Evolutionary conservation across 1,140 invertebrate species (phyloP).

Genomic region (Cyclargus thomasi): DNA sequence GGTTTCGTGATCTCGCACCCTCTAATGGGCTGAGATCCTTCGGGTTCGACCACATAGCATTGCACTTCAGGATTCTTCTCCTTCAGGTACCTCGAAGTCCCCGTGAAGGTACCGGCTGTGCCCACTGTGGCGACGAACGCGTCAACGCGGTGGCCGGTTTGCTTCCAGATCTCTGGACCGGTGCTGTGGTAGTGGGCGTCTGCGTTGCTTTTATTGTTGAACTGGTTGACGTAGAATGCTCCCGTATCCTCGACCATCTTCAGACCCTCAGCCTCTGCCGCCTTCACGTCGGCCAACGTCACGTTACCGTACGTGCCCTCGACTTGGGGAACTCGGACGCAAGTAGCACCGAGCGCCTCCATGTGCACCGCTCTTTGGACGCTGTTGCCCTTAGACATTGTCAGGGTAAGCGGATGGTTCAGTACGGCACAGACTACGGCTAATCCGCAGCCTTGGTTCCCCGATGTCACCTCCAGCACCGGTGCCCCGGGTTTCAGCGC

Average conservation of each 20-base stretch:
- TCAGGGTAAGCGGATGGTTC: conserved; percentile 6
- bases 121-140: conserved; percentile 32
- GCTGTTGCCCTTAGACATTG: conserved; percentile 6
- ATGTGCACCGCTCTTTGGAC: conserved; percentile 14
- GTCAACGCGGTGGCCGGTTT: conserved; percentile 32
- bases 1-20: not conserved
- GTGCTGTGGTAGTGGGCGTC: conserved; percentile 30
- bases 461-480: conserved; percentile 13
- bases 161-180: conserved; percentile 37
- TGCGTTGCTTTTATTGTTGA: conserved; percentile 26
- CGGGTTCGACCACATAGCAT: conserved; percentile 6
- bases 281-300: not conserved
- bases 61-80: conserved; percentile 16
- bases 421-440: conserved; percentile 13
- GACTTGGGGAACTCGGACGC: conserved; percentile 13
- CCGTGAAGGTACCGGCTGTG: conserved; percentile 33
- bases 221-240: conserved; percentile 10
- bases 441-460: conserved; percentile 8
- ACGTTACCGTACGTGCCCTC: conserved; percentile 16
- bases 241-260: conserved; percentile 1
- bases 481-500: not conserved
- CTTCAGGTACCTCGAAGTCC: conserved; percentile 31
- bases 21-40: not conserved
- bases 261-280: not conserved
- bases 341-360: conserved; percentile 15